Conservation (phyloP, 1,140 invertebrate genomes). For the Argopecten irradians region DNA sequence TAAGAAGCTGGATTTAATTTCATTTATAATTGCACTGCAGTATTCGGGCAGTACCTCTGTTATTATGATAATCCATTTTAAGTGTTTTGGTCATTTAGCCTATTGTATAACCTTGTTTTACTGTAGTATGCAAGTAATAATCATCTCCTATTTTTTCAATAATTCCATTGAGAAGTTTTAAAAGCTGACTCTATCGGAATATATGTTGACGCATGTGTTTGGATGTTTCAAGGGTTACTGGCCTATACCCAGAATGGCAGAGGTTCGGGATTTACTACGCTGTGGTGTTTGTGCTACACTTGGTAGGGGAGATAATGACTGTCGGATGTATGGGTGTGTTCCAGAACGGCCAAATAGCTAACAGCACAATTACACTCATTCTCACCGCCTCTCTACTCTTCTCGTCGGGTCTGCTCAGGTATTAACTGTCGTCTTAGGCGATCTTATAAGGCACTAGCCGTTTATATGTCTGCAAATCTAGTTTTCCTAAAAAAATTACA, state of each 20-base stretch:
- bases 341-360: constrained; percentile 63
- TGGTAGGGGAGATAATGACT: constrained; percentile 66
- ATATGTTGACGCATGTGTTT: background rate
- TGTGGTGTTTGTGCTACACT: constrained; percentile 59
- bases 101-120: too few species aligned
- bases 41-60: too few species aligned
- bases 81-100: too few species aligned
- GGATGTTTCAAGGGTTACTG: constrained; percentile 59
- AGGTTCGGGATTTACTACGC: constrained; percentile 62
- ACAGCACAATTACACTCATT: constrained; percentile 63
- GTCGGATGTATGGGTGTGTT: constrained; percentile 63
- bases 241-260: constrained; percentile 57
- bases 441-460: background rate
- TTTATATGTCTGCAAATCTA: background rate
- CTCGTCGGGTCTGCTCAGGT: constrained; percentile 69
- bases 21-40: too few species aligned
- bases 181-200: too few species aligned
- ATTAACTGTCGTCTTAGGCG: background rate
- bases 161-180: too few species aligned
- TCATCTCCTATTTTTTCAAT: too few species aligned
- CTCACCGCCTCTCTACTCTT: constrained; percentile 67
- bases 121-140: background rate
- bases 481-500: background rate
- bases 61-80: too few species aligned
- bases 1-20: too few species aligned